Percentiles rank a stretch among this genome's conserved stretches.
phyloP scores from a whole-genome alignment of 1,140 invertebrate species.

The Caenorhabditis briggsae region DNA sequence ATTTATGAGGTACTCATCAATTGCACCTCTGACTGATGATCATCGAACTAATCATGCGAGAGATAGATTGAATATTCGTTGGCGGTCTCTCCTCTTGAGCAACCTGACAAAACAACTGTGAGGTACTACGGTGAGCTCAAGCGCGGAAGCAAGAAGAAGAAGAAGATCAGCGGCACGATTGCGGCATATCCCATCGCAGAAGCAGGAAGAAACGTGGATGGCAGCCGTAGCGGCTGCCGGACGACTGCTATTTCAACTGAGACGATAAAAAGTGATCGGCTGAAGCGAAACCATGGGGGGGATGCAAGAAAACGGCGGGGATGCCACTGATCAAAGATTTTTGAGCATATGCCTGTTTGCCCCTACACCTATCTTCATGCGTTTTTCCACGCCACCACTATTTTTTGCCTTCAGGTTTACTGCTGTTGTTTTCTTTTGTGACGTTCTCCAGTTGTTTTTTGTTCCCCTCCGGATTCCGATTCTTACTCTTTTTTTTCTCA shows the following conservation, averaged over 20 bases:
- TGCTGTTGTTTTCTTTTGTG: not conserved
- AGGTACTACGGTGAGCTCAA: slow-evolving; percentile 18
- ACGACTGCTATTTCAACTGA: slow-evolving; percentile 55
- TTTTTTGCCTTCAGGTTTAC: slow-evolving; percentile 36
- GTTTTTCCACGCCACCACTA: slow-evolving; percentile 21
- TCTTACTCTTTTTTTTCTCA: slow-evolving; percentile 11
- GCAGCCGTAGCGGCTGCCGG: slow-evolving; percentile 34
- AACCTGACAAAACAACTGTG: slow-evolving; percentile 55
- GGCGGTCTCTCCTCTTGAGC: not conserved
- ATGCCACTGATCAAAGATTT: slow-evolving; percentile 51
- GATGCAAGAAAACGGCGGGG: not conserved
- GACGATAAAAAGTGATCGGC: slow-evolving; percentile 55
- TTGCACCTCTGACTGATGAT: not conserved
- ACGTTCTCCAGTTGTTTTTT: not conserved
- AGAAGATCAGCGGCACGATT: not conserved
- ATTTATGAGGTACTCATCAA: slow-evolving; percentile 40
- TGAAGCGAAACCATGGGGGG: slow-evolving; percentile 5
- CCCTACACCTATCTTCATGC: slow-evolving; percentile 25
- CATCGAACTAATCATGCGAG: slow-evolving; percentile 34
- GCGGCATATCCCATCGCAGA: slow-evolving; percentile 4
- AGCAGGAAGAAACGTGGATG: slow-evolving; percentile 54
- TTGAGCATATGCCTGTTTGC: slow-evolving; percentile 53
- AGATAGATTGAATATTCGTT: slow-evolving; percentile 48
- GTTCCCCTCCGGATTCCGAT: not conserved
- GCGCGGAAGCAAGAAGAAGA: not conserved